Evolutionary conservation across 2,888 invertebrate genomes (phyloP), one percentile per base, ranked within the genome.

Genomic region (Heteropelma amictum): DNA sequence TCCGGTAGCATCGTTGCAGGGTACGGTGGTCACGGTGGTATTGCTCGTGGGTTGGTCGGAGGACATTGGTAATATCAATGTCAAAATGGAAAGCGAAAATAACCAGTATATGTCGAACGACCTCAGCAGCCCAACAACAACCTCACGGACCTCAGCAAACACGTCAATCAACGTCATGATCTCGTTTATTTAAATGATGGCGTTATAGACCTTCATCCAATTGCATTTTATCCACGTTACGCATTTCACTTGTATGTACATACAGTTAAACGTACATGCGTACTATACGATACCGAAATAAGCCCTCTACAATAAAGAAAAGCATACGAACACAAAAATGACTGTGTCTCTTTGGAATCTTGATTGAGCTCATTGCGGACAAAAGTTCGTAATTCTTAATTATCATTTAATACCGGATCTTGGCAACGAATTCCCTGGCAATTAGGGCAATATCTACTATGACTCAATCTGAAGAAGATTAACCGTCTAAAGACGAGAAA

Each of bases 1-100:
- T 88, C 89, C 19, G 89, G 88, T 28, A 84, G 84, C 76, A 88
- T 89, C 78, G 68, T 84, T 3, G 83, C 88, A 14, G 88, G 88
- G 33, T 72, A 75, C 40, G 82, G 80, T 7, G 81, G 79, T 45
- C 79, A 76, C 56, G 85, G 85, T 40, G 82, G 85, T 40, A 80
- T 87, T 23, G 54, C 82, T 33, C 84, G 80, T n/a, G 83, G 82
- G 49, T 79, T 76, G 47, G 80, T 75, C 3, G 82, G 78, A 17
- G 82, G 80, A 33, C 82, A 84, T 60, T 86, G 82, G 81, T 87
- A 83, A 82, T 79, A 1, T 19, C 35, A 14, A 54, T 23, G 33
- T 14, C 42, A 23, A 54, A 53, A 6, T 33, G 8, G 26, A 30
- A 30, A 63, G 14, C 10, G 12, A 2, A 60, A 51, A 28, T 49